Evolutionary conservation across 2,113 vertebrate species (phyloP).

Genomic region (Mastomys coucha): DNA sequence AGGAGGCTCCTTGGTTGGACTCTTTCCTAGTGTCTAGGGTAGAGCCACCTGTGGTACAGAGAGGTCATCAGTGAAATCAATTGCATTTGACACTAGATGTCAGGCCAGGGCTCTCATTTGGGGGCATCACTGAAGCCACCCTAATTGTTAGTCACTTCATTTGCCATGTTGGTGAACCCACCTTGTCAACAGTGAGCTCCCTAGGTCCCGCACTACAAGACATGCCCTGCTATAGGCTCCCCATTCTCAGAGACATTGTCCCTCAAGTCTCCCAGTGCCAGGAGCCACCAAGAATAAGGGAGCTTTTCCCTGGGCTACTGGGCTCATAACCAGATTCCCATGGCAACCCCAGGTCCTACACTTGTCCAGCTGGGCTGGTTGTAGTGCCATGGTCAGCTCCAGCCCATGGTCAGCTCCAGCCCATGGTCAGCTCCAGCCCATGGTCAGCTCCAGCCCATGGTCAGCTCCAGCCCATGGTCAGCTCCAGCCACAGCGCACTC

Average conservation of each 20-base stretch:
- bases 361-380: neutral
- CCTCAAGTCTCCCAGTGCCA: neutral
- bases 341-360: neutral
- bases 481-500: neutral
- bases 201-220: neutral
- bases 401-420: neutral
- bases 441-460: neutral
- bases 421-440: neutral
- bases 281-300: neutral
- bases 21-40: neutral
- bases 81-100: neutral
- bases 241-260: too few species aligned
- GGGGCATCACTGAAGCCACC: fast-evolving
- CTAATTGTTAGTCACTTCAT: neutral
- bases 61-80: neutral
- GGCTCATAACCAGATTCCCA: neutral
- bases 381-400: neutral
- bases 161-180: too few species aligned
- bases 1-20: neutral
- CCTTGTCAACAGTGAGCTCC: neutral
- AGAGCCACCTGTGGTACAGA: neutral
- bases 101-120: neutral
- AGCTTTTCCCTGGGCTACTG: neutral
- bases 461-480: neutral
- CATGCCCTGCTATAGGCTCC: neutral